phyloP scores from a whole-genome alignment of 2,888 invertebrate genomes.

The Conchocele bisecta region DNA sequence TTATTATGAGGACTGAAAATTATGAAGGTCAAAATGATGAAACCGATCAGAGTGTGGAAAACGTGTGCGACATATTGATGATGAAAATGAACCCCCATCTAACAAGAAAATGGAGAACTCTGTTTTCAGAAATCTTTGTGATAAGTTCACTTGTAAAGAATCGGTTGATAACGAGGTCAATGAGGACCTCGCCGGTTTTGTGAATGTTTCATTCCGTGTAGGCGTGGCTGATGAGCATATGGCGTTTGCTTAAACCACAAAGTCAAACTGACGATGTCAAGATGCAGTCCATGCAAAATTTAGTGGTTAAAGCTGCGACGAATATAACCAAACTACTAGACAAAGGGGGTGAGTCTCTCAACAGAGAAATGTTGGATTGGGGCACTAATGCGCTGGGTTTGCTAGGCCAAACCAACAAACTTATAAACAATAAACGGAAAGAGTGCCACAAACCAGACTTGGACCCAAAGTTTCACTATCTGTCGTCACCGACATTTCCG shows the following conservation, averaged over 20 bases:
- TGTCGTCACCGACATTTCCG: conserved; percentile 21
- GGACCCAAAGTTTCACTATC: conserved; percentile 11
- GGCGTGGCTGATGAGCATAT: conserved; percentile 19
- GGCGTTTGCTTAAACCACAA: conserved; percentile 12
- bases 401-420: conserved; percentile 5
- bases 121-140: conserved; percentile 6
- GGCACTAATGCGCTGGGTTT: conserved; percentile 12
- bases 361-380: conserved; percentile 2
- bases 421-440: not conserved
- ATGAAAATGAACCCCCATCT: conserved; percentile 1
- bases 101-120: not conserved
- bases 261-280: conserved; percentile 10
- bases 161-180: conserved; percentile 1
- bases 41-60: too few species aligned
- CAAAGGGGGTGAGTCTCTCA: not conserved
- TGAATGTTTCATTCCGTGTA: conserved; percentile 9
- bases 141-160: conserved; percentile 10
- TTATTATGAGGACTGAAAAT: too few species aligned
- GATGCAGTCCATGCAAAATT: conserved; percentile 10
- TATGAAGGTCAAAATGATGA: too few species aligned
- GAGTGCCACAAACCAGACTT: conserved; percentile 1
- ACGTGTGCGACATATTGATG: too few species aligned
- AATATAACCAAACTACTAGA: conserved; percentile 13
- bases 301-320: conserved; percentile 4
- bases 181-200: conserved; percentile 5